Evolutionary conservation across 2,113 vertebrate genomes (phyloP), one percentile per base, ranked within the genome.

Genomic region (Arothron firmamentum): DNA sequence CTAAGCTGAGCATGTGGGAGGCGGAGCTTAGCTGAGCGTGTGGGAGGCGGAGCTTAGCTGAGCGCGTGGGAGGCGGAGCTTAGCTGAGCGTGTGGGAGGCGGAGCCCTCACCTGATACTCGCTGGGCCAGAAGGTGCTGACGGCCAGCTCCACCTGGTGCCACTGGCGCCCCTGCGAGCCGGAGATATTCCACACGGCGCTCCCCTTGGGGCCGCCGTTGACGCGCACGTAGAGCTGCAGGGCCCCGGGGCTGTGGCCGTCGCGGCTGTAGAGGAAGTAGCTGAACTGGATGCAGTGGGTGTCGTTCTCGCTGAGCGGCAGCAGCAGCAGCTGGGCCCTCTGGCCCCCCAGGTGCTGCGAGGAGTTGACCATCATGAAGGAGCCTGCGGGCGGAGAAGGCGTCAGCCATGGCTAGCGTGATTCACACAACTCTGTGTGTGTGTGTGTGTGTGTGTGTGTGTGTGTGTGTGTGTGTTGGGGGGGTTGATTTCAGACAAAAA

Each of bases 251-350:
- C 95, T 96, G 88, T 89, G 94, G 14, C 95, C 95, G 0, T 97
- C 95, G 4, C 92, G 90, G 85, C 93, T 94, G 81, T 94, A 96
- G 68, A 97, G 91, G 88, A 97, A 95, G 85, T 96, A 99, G 88
- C 94, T 98, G 92, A 99, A 99, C 90, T 98, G 95, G 21, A 99
- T 91, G 79, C 96, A 99, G 81, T 99, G 96, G 7, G 96, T 98
- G 87, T 98, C 96, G 14, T 99, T 98, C 87, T 99, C 96, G 0
- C 94, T 98, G 80, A 98, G 90, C 0, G 94, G 90, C 60, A 93
- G 93, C 66, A 98, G 91, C 3, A 95, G 90, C 56, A 98, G 83
- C 59, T 93, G 95, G 56, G 94, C 93, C 19, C 88, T 88, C 86
- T 96, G 93, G 21, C 96, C 96, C 0, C 91, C 71, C 0, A 72